Evolutionary conservation across 2,888 invertebrate species (phyloP).

Genomic region (Pedicia rivosa): DNA sequence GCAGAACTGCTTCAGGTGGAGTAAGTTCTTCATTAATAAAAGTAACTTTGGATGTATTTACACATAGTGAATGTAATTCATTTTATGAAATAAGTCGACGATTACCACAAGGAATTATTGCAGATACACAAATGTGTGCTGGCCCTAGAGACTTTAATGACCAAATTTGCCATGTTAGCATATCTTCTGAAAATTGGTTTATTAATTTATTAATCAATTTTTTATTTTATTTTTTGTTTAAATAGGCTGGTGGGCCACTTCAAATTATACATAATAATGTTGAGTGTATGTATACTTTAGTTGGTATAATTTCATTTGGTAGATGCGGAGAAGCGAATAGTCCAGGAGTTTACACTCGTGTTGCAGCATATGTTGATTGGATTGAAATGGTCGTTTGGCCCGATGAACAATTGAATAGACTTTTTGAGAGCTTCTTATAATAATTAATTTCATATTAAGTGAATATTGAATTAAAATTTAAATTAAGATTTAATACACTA

Average conservation of each 20-base stretch:
- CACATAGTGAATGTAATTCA: constrained; percentile 3
- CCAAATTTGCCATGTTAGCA: constrained; percentile 10
- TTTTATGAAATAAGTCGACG: not conserved
- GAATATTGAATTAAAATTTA: no score
- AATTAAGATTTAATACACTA: no score
- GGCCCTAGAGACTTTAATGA: constrained; percentile 4
- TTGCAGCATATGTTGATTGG: constrained; percentile 34
- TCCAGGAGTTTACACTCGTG: constrained; percentile 39
- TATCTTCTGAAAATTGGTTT: no score
- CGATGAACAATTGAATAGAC: no score
- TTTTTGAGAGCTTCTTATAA: no score
- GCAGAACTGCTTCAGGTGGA: constrained; percentile 26
- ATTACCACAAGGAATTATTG: constrained; percentile 7
- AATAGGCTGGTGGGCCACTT: constrained; percentile 43
- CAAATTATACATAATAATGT: constrained; percentile 16
- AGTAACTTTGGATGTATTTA: constrained; percentile 28
- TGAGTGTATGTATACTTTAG: constrained; percentile 26
- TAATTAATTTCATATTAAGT: no score
- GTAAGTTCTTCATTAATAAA: constrained; percentile 30
- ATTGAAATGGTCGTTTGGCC: constrained; percentile 39
- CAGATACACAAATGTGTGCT: constrained; percentile 9
- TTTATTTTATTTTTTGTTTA: no score
- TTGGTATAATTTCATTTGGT: constrained; percentile 31
- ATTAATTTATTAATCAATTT: no score
- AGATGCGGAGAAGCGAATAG: constrained; percentile 23